Base-by-base conservation (phyloP, 2,113 vertebrate species). In the Pelecanoides urinatrix region DNA sequence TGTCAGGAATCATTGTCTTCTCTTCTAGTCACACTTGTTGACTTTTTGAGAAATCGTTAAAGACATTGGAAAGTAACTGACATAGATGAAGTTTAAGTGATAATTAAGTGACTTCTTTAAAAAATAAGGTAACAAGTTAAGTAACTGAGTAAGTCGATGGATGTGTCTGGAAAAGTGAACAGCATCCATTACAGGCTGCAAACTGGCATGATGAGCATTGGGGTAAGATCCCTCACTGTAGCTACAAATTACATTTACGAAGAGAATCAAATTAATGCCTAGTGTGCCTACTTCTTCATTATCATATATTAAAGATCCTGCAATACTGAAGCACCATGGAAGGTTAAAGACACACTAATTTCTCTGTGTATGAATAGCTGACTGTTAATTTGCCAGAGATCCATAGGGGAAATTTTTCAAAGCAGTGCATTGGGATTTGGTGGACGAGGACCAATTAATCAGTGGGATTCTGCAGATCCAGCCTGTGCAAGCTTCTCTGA, bases 381-480 rank as follows among this genome's bases (percentile, higher is more conserved):
- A 23, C 34, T 89, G 36, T 56, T 80, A 88, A 93, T 88, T 84
- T 89, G 12, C 32, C 26, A 42, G 77, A 88, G 70, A 79, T 91
- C 32, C 80, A 66, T 8, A 65, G 40, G 70, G 86, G 36, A 88
- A 81, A 62, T 47, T 89, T 94, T 86, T 94, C 80, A 76, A 75
- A 92, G 66, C 0, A 1, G 22, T 59, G 36, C 29, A 25, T 2
- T 55, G 89, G 49, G 66, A 70, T 91, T 94, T 79, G 32, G 74
- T 90, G 86, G 74, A 90, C 58, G 85, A 91, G 32, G 77, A 87
- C 36, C 73, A 95, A 50, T 92, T 95, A 95, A 92, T 95, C 47
- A 87, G 47, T 29, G 16, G 44, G 49, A 84, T 56, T 90, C 55
- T 75, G 56, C 76, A 76, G 56, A 42, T 18, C 17, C 32, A 78